These are phyloP conservation scores for Catharus ustulatus DNA, from an alignment of 2,797 vertebrate genomes.

Conservation along the genomic window DNA sequence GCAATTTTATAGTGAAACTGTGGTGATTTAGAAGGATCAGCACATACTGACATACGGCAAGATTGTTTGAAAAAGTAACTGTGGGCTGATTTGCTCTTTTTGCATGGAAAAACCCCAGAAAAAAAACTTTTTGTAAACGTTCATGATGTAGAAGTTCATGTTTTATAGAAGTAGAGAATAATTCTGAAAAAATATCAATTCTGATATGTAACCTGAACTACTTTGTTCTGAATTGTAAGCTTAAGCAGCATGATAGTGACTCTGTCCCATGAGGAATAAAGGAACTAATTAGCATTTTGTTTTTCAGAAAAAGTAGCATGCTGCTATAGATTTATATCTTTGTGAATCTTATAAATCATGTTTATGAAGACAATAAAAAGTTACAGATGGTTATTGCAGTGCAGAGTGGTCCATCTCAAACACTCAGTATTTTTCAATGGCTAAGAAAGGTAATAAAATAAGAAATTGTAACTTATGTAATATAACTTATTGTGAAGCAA, in stretches of 20 bases:
- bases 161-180: neutral
- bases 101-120: accelerated
- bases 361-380: constrained; percentile 65
- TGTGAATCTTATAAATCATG: constrained; percentile 61
- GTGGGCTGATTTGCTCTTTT: neutral
- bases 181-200: neutral
- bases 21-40: neutral
- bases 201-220: neutral
- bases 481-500: constrained; percentile 23
- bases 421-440: constrained; percentile 47
- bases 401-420: constrained; percentile 16
- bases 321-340: constrained; percentile 25
- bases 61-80: neutral
- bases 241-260: neutral
- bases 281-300: neutral
- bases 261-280: neutral
- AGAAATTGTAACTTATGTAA: neutral
- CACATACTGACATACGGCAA: neutral
- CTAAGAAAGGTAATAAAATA: constrained; percentile 53
- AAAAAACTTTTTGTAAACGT: neutral
- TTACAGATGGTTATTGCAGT: constrained; percentile 51
- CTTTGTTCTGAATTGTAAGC: neutral
- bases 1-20: neutral
- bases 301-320: neutral
- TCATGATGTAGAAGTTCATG: neutral